Percentiles rank a stretch among this genome's conserved stretches.
These are phyloP conservation scores for Talpa occidentalis DNA, from an alignment of 2,113 vertebrate species.

Conservation along the genomic window DNA sequence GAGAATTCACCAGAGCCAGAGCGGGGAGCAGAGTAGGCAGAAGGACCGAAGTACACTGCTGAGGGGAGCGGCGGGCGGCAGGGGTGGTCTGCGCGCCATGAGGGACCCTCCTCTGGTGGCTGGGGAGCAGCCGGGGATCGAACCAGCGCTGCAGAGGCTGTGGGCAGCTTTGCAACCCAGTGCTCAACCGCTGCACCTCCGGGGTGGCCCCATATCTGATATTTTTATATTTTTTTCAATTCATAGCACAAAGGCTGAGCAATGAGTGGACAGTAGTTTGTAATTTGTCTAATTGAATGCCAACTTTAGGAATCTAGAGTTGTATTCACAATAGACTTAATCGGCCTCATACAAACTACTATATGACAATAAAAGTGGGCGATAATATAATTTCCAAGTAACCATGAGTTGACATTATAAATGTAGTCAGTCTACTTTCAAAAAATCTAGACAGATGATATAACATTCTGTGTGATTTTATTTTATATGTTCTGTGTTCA, in stretches of 20 bases:
- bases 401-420: conserved; percentile 50
- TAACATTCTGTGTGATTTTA: conserved; percentile 24
- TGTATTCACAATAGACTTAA: conserved; percentile 44
- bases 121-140: too few species aligned
- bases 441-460: conserved; percentile 38
- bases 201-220: not conserved
- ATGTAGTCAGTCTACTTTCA: conserved; percentile 24
- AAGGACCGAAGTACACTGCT: too few species aligned
- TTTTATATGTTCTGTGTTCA: not conserved
- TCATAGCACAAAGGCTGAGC: not conserved
- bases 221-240: conserved; percentile 1
- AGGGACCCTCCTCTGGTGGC: too few species aligned
- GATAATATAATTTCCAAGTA: conserved; percentile 44
- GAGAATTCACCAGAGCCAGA: too few species aligned
- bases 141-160: too few species aligned
- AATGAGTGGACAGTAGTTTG: not conserved
- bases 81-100: too few species aligned
- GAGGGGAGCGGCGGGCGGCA: too few species aligned
- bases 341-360: conserved; percentile 17
- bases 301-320: not conserved
- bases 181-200: too few species aligned
- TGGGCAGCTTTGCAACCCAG: too few species aligned
- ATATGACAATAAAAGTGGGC: conserved; percentile 48
- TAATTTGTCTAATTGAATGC: not conserved
- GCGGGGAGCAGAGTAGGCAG: too few species aligned